Conservation (phyloP, 2,113 vertebrate species). For the Centropus unirufus region DNA sequence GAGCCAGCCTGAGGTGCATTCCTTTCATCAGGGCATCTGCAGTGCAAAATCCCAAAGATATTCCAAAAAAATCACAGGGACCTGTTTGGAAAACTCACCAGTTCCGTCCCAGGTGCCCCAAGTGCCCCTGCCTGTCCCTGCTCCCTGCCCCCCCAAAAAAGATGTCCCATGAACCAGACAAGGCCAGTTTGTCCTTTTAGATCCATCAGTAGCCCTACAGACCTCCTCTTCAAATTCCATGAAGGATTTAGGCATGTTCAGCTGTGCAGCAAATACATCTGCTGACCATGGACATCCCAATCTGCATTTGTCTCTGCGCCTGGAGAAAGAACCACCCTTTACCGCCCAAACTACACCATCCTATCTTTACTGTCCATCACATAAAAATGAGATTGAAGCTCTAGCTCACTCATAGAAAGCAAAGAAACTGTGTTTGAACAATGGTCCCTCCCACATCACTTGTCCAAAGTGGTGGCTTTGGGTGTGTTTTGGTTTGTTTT, state of each 20-base stretch:
- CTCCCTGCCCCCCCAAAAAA: too few relatives aligned
- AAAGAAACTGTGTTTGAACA: background rate
- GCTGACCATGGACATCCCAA: background rate
- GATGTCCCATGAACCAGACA: background rate
- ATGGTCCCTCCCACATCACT: accelerated
- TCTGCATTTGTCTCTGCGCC: background rate
- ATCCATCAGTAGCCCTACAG: accelerated
- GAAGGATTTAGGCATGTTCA: background rate
- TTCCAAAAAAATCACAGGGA: background rate
- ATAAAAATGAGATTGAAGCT: background rate
- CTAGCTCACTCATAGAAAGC: background rate
- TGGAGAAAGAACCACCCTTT: background rate
- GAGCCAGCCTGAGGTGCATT: accelerated
- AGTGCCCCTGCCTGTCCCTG: too few relatives aligned
- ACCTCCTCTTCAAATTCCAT: background rate
- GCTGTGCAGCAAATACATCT: background rate
- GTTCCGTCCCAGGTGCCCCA: background rate
- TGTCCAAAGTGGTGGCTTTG: background rate
- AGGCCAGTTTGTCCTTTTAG: background rate
- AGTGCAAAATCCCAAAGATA: background rate
- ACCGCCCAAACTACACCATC: background rate
- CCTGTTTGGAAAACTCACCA: background rate
- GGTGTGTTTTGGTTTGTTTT: background rate
- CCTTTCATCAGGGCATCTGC: background rate
- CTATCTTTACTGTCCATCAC: background rate